These are phyloP conservation scores for Acronicta psi DNA, from an alignment of 2,888 invertebrate genomes.

Conservation along the genomic window DNA sequence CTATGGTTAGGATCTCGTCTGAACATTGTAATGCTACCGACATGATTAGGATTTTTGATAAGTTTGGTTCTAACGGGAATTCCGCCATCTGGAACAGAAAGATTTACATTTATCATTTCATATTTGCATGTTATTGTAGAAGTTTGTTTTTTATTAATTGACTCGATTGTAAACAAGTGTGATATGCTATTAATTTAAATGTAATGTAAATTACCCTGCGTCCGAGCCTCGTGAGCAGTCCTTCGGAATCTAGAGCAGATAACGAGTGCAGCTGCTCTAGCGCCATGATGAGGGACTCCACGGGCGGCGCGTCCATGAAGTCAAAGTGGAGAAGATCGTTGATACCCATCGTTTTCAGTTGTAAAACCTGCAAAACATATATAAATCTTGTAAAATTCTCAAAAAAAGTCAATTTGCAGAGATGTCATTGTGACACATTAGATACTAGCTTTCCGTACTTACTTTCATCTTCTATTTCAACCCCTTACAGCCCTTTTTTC, in stretches of 20 bases:
- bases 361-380: conserved; percentile 90
- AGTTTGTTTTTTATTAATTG: no score
- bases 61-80: conserved; percentile 99
- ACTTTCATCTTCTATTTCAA: no score
- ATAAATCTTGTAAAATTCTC: not conserved
- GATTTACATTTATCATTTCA: not conserved
- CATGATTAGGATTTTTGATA: conserved; percentile 99
- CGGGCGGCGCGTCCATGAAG: conserved; percentile 99
- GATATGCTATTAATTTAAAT: not conserved
- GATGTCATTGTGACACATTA: no score
- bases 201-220: conserved; percentile 87
- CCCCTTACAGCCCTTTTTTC: no score
- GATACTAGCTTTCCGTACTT: no score
- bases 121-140: no score
- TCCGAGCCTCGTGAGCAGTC: conserved; percentile 94
- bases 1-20: conserved; percentile 99
- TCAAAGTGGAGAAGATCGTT: conserved; percentile 99
- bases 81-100: conserved; percentile 96
- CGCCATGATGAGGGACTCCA: conserved; percentile 99
- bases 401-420: no score
- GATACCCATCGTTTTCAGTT: conserved; percentile 99
- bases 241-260: conserved; percentile 98
- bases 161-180: no score
- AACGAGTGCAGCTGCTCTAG: conserved; percentile 98
- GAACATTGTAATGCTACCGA: conserved; percentile 99